A percentile compares a stretch with the other conserved stretches of the same genome.
phyloP scores from a whole-genome alignment of 1,140 invertebrate genomes.

The Heliconius himera region DNA sequence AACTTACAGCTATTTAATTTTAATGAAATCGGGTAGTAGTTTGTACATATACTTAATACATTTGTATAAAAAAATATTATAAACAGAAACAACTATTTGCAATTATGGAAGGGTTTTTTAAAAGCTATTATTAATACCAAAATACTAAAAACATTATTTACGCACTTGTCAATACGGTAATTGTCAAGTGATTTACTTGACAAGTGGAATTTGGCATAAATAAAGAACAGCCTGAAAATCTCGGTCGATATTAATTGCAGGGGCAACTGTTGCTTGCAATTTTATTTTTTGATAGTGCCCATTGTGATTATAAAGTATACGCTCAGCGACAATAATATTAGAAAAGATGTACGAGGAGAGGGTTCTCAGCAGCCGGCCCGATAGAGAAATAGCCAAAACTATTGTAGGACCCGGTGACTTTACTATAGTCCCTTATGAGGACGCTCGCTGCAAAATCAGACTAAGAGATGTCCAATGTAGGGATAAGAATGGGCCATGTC shows the following conservation, averaged over 20 bases:
- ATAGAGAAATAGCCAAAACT: conserved; percentile 65
- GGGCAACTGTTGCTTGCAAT: conserved; percentile 10
- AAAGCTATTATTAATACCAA: neutral
- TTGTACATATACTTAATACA: no score
- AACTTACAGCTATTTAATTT: neutral
- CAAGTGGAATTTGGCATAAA: conserved; percentile 20
- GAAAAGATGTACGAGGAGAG: conserved; percentile 54
- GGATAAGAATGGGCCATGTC: conserved; percentile 48
- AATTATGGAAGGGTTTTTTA: neutral
- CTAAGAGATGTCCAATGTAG: conserved; percentile 54
- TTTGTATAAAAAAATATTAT: neutral
- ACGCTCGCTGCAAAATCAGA: conserved; percentile 60
- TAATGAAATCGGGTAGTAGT: neutral
- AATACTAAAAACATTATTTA: neutral
- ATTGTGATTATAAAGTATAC: conserved; percentile 8
- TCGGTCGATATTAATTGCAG: conserved; percentile 35
- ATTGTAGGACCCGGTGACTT: conserved; percentile 65
- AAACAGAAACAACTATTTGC: neutral
- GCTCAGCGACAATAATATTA: neutral
- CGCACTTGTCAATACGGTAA: neutral
- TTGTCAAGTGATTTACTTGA: conserved; percentile 13
- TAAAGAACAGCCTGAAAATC: conserved; percentile 26
- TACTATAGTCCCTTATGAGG: conserved; percentile 68
- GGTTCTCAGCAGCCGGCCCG: conserved; percentile 63
- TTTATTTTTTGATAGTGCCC: neutral